phyloP scores from a whole-genome alignment of 30 jellyfish, hydroid and myxozoan species.

The Pelagia noctiluca region DNA sequence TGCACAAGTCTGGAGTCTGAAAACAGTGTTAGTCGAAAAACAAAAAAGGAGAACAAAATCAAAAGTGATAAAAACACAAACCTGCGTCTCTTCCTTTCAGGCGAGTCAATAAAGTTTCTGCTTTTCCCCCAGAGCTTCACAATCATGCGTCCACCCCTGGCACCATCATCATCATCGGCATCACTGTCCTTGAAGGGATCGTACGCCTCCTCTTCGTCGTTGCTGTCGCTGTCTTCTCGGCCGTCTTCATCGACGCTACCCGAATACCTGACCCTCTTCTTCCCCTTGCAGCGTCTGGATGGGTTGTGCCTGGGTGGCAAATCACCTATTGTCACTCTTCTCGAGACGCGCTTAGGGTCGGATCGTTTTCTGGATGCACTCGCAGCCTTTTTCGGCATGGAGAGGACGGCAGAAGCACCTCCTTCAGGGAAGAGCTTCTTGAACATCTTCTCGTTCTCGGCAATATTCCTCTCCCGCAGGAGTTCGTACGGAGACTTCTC shows the following conservation, averaged over 20 bases:
- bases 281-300: constrained; percentile 56
- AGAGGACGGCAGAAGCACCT: neutral
- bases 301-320: constrained; percentile 66
- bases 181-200: constrained; percentile 21
- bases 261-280: constrained; percentile 20
- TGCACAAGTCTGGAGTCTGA: too few relatives aligned
- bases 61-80: neutral
- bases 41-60: neutral
- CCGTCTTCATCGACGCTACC: constrained; percentile 51
- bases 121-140: constrained; percentile 59
- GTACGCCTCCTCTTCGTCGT: constrained; percentile 16
- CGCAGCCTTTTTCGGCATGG: neutral
- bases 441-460: constrained; percentile 72
- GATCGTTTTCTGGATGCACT: neutral
- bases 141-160: constrained; percentile 16
- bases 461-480: constrained; percentile 63
- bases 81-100: neutral
- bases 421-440: constrained; percentile 87
- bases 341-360: neutral
- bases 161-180: constrained; percentile 12
- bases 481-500: too few relatives aligned
- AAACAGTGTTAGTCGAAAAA: neutral
- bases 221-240: constrained; percentile 13
- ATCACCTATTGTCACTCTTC: neutral
- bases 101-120: neutral